Percentiles rank a stretch among this genome's conserved stretches.
Evolutionary conservation across 2,797 vertebrate species (phyloP).

Genomic region (Pseudomugil tenellus): DNA sequence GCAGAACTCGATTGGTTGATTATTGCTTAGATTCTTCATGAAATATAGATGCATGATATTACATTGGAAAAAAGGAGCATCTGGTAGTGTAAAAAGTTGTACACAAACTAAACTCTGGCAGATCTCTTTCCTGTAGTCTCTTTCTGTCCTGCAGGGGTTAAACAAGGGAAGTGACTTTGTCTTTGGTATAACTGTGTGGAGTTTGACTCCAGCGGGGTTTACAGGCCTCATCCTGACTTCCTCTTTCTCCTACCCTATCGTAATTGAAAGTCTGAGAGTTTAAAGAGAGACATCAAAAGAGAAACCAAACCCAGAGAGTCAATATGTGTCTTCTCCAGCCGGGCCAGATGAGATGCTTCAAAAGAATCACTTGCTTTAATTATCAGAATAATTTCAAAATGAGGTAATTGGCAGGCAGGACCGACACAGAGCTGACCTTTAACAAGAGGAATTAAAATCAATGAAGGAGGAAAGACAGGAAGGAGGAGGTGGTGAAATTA

Average conservation of each 20-base stretch:
- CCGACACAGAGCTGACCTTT: constrained; percentile 70
- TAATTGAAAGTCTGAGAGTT: constrained; percentile 76
- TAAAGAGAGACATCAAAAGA: constrained; percentile 83
- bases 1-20: too few relatives aligned
- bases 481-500: constrained; percentile 25
- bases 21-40: too few relatives aligned
- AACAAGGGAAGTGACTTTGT: background rate
- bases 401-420: constrained; percentile 69
- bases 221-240: constrained; percentile 41
- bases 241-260: constrained; percentile 35
- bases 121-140: background rate
- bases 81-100: background rate
- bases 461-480: background rate
- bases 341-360: constrained; percentile 76
- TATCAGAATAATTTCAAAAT: constrained; percentile 82
- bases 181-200: constrained; percentile 25
- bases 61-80: too few relatives aligned
- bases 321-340: constrained; percentile 84
- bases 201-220: constrained; percentile 30
- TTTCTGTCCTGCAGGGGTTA: background rate
- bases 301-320: constrained; percentile 78
- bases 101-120: background rate
- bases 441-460: constrained; percentile 60
- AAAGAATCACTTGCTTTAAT: constrained; percentile 72
- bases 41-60: too few relatives aligned